Conservation (phyloP, 1,140 invertebrate species). For the Pogonus chalceus region DNA sequence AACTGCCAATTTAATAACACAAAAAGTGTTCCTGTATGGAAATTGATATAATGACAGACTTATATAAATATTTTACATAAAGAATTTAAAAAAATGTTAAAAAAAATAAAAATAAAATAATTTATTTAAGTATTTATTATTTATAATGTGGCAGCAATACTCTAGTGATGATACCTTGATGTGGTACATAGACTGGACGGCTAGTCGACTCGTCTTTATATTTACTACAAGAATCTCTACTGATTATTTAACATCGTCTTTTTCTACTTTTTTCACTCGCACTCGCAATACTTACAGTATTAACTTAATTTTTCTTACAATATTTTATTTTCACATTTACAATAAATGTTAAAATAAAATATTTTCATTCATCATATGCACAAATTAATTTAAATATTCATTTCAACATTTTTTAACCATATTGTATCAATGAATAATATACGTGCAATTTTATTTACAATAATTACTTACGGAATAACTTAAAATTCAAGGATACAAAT, state of each 20-base stretch:
- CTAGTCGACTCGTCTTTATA: not conserved
- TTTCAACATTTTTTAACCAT: too few relatives aligned
- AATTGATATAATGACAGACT: not conserved
- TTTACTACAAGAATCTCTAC: not conserved
- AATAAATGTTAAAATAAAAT: too few relatives aligned
- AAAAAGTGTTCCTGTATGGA: not conserved
- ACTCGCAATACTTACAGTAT: too few relatives aligned
- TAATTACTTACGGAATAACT: too few relatives aligned
- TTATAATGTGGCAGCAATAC: slow-evolving; percentile 1
- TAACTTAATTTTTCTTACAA: too few relatives aligned
- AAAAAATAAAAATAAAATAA: not conserved
- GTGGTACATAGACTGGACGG: not conserved
- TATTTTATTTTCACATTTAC: too few relatives aligned
- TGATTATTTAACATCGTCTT: too few relatives aligned
- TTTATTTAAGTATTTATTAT: not conserved
- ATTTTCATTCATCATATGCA: too few relatives aligned
- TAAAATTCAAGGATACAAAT: too few relatives aligned
- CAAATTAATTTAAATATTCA: too few relatives aligned
- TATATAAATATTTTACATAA: slow-evolving; percentile 5
- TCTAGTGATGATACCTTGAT: not conserved
- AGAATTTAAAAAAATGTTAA: not conserved
- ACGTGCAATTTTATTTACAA: too few relatives aligned
- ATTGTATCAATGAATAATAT: too few relatives aligned
- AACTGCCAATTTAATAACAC: slow-evolving; percentile 2
- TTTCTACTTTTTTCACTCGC: not conserved